These are phyloP conservation scores for Melolontha melolontha DNA, from an alignment of 2,888 invertebrate genomes.

Conservation along the genomic window DNA sequence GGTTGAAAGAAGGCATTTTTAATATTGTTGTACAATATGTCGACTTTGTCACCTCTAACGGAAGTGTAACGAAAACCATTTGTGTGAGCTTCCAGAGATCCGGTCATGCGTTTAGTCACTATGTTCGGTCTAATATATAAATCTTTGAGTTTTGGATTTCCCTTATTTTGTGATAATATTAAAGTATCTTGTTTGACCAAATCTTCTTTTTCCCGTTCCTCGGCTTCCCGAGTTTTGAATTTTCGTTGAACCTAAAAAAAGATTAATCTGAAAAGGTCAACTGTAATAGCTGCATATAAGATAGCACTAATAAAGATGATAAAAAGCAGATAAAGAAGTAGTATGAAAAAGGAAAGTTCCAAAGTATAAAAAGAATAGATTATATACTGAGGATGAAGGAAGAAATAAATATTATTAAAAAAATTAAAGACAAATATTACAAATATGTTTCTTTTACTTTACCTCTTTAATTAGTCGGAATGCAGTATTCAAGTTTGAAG, in stretches of 20 bases:
- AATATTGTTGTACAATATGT: constrained; percentile 98
- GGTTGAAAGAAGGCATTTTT: constrained; percentile 99
- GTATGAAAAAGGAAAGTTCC: too few species aligned
- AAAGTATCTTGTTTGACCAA: constrained; percentile 98
- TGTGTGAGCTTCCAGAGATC: constrained; percentile 92
- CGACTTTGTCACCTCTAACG: constrained; percentile 99
- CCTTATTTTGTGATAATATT: constrained; percentile 93
- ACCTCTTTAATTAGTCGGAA: constrained; percentile 96
- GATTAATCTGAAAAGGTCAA: not conserved
- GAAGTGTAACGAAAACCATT: constrained; percentile 98
- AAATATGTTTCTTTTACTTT: too few species aligned
- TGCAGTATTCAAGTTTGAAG: constrained; percentile 95
- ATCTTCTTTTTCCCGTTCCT: constrained; percentile 98
- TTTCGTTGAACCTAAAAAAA: constrained; percentile 81
- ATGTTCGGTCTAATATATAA: constrained; percentile 99
- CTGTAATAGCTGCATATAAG: constrained; percentile 62
- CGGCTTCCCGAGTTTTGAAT: constrained; percentile 97
- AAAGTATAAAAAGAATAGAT: too few species aligned
- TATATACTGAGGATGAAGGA: too few species aligned
- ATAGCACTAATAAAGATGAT: too few species aligned
- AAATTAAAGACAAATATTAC: too few species aligned
- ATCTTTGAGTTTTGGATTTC: constrained; percentile 97
- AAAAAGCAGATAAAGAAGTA: too few species aligned
- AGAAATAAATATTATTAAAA: too few species aligned
- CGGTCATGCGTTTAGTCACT: constrained; percentile 95